phyloP scores from a whole-genome alignment of 2,113 vertebrate genomes.

The Pelvicachromis taeniatus region DNA sequence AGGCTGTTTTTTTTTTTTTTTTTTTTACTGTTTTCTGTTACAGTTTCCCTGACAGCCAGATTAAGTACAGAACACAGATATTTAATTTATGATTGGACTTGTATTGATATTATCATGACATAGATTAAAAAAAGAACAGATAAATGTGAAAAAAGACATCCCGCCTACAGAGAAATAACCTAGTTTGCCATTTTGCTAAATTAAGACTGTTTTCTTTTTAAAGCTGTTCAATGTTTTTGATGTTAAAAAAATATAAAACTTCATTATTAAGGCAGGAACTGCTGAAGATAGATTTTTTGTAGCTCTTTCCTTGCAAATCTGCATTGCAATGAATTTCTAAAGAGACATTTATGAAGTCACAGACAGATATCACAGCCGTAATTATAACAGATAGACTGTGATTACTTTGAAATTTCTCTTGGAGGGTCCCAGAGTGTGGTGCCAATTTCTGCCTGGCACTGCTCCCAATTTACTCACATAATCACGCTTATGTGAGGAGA shows the following conservation, averaged over 20 bases:
- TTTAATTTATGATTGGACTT: background rate
- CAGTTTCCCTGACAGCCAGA: background rate
- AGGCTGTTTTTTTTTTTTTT: background rate
- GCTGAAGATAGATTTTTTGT: background rate
- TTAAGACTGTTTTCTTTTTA: background rate
- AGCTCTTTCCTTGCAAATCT: background rate
- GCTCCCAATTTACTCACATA: conserved; percentile 21
- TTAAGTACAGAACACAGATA: background rate
- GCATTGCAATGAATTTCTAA: background rate
- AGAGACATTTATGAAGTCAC: background rate
- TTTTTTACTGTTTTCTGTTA: rapidly evolving
- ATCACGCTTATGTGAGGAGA: background rate
- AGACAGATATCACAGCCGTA: conserved; percentile 12
- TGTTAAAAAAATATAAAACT: background rate
- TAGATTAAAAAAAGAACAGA: background rate
- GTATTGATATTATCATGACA: background rate
- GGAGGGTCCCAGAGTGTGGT: background rate
- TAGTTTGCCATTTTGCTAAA: background rate
- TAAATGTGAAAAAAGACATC: background rate
- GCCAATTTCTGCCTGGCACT: conserved; percentile 3
- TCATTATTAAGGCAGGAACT: background rate
- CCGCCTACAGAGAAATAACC: conserved; percentile 17
- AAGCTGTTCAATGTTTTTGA: background rate
- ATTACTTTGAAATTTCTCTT: conserved; percentile 27
- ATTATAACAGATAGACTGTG: conserved; percentile 30